A percentile compares a stretch with the other conserved stretches of the same genome.
Evolutionary conservation across 2,113 vertebrate species (phyloP).

Genomic region (Sylvia atricapilla): DNA sequence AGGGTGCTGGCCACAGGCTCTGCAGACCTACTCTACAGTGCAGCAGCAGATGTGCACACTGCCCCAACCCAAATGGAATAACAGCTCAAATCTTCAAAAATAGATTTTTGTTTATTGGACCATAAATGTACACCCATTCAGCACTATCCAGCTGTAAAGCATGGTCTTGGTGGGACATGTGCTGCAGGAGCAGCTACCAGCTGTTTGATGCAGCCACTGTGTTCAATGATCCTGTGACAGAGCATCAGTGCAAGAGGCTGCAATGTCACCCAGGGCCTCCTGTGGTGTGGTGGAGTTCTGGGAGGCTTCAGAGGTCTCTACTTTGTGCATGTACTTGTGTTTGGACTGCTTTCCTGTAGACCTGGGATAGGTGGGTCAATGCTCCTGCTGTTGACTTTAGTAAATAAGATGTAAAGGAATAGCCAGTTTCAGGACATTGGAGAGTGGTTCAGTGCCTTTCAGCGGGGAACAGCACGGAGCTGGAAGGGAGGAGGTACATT

Average conservation of each 20-base stretch:
- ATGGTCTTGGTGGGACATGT: fast-evolving
- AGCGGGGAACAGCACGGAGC: constrained; percentile 35
- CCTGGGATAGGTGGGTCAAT: background rate
- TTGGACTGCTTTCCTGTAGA: background rate
- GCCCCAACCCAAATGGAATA: background rate
- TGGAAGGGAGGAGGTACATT: background rate
- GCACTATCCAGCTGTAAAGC: background rate
- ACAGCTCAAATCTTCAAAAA: background rate
- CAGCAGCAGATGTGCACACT: background rate
- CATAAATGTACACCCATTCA: background rate
- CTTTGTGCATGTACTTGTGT: background rate
- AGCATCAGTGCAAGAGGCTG: background rate
- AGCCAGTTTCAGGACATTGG: background rate
- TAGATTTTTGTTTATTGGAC: background rate
- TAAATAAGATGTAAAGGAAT: background rate
- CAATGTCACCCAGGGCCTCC: background rate
- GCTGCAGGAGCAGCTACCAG: background rate
- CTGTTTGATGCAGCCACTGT: background rate
- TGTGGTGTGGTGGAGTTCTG: fast-evolving
- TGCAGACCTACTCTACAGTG: background rate
- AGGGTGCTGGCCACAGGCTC: fast-evolving
- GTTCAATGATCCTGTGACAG: fast-evolving
- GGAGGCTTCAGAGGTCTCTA: background rate
- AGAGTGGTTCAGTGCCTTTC: background rate
- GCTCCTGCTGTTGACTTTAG: background rate